Base-by-base conservation (phyloP, 2,113 vertebrate species). In the Ramphastos sulfuratus region DNA sequence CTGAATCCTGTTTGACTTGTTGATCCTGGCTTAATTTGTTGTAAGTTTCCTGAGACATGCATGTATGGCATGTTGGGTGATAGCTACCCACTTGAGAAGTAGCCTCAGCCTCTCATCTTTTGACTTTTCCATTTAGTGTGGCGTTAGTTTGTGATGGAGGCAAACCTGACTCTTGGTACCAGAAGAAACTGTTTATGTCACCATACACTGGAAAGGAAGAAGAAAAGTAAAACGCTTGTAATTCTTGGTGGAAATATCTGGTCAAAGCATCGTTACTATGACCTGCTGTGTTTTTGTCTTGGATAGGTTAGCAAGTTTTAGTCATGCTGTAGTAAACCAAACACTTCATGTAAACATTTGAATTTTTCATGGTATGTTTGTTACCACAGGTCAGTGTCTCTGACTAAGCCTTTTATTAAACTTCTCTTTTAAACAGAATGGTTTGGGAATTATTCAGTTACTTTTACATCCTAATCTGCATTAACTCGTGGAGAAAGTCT, bases 21-120 rank as follows among this genome's bases (percentile, higher is more conserved):
- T 92, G 89, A 93, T 94, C 95, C 83, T 94, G 85, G 85, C 50
- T 46, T 92, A 88, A 92, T 89, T 96, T 78, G 80, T 84, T 88
- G 89, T 44, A 88, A 88, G 65, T 84, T 94, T 90, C 85, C 88
- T 10, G 44, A 84, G 85, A 92, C 5, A 1, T 58, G 80, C 73
- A 52, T 2, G 2, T 60, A 48, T 12, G 56, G 46, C 37, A 6
- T 33, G 54, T 80, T 93, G 61, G 64, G 65, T 64, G 79, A 72
- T 94, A 64, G 87, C 90, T 90, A 71, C 37, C 9, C 58, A 23
- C 76, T 70, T 37, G 58, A 85, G 76, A 93, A 83, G 33, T 83
- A 73, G 52, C 39, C 52, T 13, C 25, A 18, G n/a, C 58, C 67
- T 77, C 31, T 94, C 80, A 78, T 85, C 79, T 82, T 60, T 50